These are phyloP conservation scores for Urocitellus parryii DNA, from an alignment of 2,113 vertebrate genomes.

Conservation along the genomic window DNA sequence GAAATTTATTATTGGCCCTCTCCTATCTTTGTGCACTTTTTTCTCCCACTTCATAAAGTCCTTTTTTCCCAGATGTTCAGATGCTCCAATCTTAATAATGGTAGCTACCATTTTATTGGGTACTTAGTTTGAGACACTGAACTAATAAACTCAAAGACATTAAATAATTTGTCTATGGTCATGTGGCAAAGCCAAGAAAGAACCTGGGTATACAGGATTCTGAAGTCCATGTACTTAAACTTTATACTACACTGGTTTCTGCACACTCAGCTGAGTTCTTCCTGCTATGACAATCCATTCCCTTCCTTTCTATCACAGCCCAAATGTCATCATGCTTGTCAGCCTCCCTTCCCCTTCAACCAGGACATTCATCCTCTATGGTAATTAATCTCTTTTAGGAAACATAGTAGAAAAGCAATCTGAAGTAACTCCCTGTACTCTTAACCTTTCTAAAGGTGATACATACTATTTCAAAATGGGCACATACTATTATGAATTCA, in stretches of 20 bases:
- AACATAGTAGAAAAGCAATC: conserved; percentile 6
- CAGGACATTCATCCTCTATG: neutral
- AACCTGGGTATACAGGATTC: neutral
- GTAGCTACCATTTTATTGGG: neutral
- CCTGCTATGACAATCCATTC: neutral
- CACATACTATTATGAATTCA: conserved; percentile 2
- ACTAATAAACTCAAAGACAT: conserved; percentile 45
- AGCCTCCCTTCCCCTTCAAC: neutral
- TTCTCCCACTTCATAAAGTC: neutral
- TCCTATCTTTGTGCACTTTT: neutral
- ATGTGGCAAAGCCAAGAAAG: conserved; percentile 26
- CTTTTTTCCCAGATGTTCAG: neutral
- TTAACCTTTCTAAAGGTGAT: neutral
- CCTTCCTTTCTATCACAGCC: neutral
- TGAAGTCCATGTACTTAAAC: neutral
- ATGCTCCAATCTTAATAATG: neutral
- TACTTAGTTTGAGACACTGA: neutral
- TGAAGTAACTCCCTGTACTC: conserved; percentile 37
- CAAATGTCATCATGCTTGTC: neutral
- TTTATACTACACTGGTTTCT: neutral
- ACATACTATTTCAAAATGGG: neutral
- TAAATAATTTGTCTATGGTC: neutral
- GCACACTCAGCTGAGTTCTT: neutral
- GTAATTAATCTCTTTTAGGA: neutral
- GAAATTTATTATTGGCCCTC: neutral